These are phyloP conservation scores for Ctenoplectra terminalis DNA, from an alignment of 1,140 invertebrate species.

Conservation along the genomic window DNA sequence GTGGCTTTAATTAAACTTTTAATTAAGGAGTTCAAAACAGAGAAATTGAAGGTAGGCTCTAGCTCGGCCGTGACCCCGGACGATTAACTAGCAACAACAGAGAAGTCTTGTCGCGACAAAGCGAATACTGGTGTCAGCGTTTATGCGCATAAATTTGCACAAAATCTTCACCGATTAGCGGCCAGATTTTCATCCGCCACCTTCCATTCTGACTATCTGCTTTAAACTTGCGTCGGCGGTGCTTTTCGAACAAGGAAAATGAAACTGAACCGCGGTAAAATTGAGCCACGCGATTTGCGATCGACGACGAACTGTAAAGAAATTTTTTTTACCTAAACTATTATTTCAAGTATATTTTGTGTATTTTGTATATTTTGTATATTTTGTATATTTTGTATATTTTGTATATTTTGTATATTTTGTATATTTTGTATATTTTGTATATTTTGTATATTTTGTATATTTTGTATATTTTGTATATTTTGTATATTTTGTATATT, in stretches of 20 bases:
- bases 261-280: not conserved
- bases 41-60: conserved; percentile 45
- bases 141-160: conserved; percentile 63
- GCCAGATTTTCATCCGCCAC: not conserved
- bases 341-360: too few relatives aligned
- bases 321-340: too few relatives aligned
- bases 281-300: not conserved
- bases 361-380: too few relatives aligned
- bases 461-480: too few relatives aligned
- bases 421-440: too few relatives aligned
- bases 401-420: too few relatives aligned
- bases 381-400: too few relatives aligned
- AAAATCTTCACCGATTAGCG: conserved; percentile 45
- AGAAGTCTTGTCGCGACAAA: conserved; percentile 17
- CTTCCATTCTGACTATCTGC: not conserved
- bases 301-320: too few relatives aligned
- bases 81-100: conserved; percentile 53
- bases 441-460: too few relatives aligned
- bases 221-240: not conserved
- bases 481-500: too few relatives aligned
- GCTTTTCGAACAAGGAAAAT: not conserved
- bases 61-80: conserved; percentile 38
- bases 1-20: conserved; percentile 68
- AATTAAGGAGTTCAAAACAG: conserved; percentile 62
- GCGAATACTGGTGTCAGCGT: conserved; percentile 7